Evolutionary conservation across 2,113 vertebrate genomes (phyloP), one percentile per base, ranked within the genome.

Genomic region (Cyprinodon brontotheroides): DNA sequence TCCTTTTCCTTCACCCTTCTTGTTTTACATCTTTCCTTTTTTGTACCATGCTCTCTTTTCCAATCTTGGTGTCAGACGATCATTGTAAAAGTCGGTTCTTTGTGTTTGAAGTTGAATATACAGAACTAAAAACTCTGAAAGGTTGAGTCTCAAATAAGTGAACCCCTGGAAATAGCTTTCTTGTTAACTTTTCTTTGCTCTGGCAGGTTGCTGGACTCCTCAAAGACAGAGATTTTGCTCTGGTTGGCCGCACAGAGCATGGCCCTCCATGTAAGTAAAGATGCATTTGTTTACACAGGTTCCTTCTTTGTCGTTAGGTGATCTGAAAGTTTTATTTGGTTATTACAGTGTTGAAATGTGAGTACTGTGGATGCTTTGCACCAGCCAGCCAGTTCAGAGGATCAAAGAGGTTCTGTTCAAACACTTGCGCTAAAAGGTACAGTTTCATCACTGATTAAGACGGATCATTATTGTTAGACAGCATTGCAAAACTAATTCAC

Each of bases 341-440:
- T 68, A 5, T 17, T 83, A 78, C 91, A 92, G 94, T 98, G 85
- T 88, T 98, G 70, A 98, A 98, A 85, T 99, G 98, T 50, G 98
- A 99, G 83, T 99, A 97, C 91, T 99, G 98, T 85, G 95, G 95
- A 70, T 97, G 95, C 75, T 95, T 97, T 1, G 97, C 97, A 15
- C 96, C 97, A 6, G 96, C 96, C 70, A 95, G 89, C 71, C 96
- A 98, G 87, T 99, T 99, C 78, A 96, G 96, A 47, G 96, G 97
- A 72, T 97, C 98, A 50, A 99, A 99, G 93, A 95, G 98, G 71
- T 99, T 99, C 90, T 99, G 98, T 86, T 97, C 98, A 70, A 96
- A 98, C 91, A 96, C 97, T 8, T 99, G 98, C 57, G 97, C 97
- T 47, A 99, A 99, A 93, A 98, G 98, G 98, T 99, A 81, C 0